phyloP scores from a whole-genome alignment of 2,888 invertebrate species.

The Synergus itoensis region DNA sequence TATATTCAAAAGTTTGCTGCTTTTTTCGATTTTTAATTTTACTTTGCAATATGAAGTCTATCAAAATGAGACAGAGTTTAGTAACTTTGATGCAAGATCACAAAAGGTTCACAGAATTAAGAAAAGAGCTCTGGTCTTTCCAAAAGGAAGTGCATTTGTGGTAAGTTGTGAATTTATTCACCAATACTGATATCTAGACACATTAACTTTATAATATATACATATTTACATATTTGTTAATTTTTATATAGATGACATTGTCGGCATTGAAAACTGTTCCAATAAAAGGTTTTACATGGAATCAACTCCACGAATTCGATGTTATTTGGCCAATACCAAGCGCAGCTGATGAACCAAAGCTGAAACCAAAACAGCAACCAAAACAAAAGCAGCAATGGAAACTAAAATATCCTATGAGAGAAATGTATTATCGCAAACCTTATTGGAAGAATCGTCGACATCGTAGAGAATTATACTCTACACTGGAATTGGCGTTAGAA shows the following conservation, averaged over 20 bases:
- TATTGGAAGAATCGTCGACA: slow-evolving; percentile 70
- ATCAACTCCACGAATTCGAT: slow-evolving; percentile 81
- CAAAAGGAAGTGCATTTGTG: slow-evolving; percentile 78
- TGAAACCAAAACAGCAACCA: slow-evolving; percentile 43
- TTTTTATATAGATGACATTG: slow-evolving; percentile 79
- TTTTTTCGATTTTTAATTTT: not conserved
- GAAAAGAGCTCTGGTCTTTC: slow-evolving; percentile 71
- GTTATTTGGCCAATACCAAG: slow-evolving; percentile 79
- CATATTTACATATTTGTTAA: slow-evolving; percentile 27
- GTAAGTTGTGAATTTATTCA: slow-evolving; percentile 61
- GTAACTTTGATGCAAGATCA: not conserved
- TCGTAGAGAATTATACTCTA: slow-evolving; percentile 80
- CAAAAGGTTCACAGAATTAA: slow-evolving; percentile 33
- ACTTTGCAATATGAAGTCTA: slow-evolving; percentile 38
- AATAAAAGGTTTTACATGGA: slow-evolving; percentile 81
- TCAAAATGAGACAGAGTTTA: slow-evolving; percentile 34
- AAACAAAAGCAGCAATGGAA: slow-evolving; percentile 43
- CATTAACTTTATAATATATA: too few relatives aligned
- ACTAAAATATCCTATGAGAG: not conserved
- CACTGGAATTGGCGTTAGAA: slow-evolving; percentile 74
- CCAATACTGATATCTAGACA: too few relatives aligned
- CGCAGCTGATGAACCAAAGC: slow-evolving; percentile 52
- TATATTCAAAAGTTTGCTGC: not conserved
- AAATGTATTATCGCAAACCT: slow-evolving; percentile 5
- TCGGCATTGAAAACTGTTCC: slow-evolving; percentile 81